Conservation (phyloP, 2,113 vertebrate species). For the Tenrec ecaudatus region DNA sequence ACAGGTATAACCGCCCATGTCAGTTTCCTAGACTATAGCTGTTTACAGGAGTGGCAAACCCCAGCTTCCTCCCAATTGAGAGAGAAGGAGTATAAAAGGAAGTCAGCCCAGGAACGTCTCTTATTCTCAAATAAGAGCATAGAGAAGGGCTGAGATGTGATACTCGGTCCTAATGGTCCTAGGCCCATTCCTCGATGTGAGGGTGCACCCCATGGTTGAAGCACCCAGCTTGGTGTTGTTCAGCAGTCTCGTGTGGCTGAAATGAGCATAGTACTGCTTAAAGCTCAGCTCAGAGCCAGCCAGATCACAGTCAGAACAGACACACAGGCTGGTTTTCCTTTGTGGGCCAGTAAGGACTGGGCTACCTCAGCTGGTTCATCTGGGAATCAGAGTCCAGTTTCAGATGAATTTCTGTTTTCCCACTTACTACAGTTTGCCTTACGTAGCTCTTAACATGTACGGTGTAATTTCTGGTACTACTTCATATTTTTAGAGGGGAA, state of each 20-base stretch:
- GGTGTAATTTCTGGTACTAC: conserved; percentile 31
- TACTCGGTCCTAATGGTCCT: neutral
- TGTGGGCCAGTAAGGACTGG: conserved; percentile 57
- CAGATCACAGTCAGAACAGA: conserved; percentile 61
- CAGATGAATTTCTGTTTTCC: conserved; percentile 71
- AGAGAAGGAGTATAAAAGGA: conserved; percentile 26
- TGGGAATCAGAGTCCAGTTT: conserved; percentile 75
- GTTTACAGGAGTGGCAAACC: no score
- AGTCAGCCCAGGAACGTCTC: neutral
- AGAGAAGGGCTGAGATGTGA: neutral
- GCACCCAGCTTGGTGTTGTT: conserved; percentile 33
- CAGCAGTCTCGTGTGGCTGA: neutral
- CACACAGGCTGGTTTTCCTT: conserved; percentile 61
- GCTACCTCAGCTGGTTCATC: neutral
- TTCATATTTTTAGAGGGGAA: conserved; percentile 49
- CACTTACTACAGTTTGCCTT: conserved; percentile 61
- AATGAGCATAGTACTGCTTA: conserved; percentile 31
- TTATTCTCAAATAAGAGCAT: neutral
- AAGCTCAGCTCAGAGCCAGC: conserved; percentile 43
- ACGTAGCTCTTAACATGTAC: conserved; percentile 35
- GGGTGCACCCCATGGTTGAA: neutral
- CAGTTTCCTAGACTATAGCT: no score
- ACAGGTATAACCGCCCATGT: no score
- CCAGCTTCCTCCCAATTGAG: no score
- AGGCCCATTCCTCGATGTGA: neutral